Conservation (phyloP, 2,797 vertebrate species). For the Protosalanx chinensis region DNA sequence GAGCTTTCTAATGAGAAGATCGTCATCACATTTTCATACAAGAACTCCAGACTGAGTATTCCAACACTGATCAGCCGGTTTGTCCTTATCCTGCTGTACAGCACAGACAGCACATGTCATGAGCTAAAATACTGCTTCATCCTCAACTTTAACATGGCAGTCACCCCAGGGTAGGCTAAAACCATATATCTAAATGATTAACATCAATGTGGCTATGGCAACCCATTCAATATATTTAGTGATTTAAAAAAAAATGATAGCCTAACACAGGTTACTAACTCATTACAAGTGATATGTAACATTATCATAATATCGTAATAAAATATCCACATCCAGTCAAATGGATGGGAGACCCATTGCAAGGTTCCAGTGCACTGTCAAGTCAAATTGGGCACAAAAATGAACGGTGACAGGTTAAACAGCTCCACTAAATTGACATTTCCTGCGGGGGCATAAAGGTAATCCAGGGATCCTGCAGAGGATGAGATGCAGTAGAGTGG, state of each 20-base stretch:
- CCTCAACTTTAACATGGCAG: background rate
- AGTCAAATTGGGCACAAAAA: background rate
- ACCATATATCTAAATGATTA: background rate
- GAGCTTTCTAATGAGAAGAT: slow-evolving; percentile 6
- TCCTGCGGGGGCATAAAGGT: slow-evolving; percentile 20
- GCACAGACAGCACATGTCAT: background rate
- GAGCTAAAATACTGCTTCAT: slow-evolving; percentile 11
- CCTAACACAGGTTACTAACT: too few species aligned
- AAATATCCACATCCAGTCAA: too few species aligned
- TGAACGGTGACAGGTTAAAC: slow-evolving; percentile 6
- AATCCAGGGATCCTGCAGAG: slow-evolving; percentile 42
- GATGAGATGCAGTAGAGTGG: slow-evolving; percentile 35
- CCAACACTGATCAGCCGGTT: background rate
- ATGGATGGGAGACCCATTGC: background rate
- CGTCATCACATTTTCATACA: slow-evolving; percentile 14
- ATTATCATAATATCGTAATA: too few species aligned
- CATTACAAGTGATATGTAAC: too few species aligned
- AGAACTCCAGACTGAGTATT: background rate
- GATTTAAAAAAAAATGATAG: too few species aligned
- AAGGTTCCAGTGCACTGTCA: background rate
- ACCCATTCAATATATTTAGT: too few species aligned
- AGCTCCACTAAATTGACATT: slow-evolving; percentile 24
- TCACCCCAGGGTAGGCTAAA: background rate
- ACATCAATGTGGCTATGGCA: too few species aligned
- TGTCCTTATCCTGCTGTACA: background rate